Conservation (phyloP, 2,888 invertebrate species). For the Dasypogon diadema region DNA sequence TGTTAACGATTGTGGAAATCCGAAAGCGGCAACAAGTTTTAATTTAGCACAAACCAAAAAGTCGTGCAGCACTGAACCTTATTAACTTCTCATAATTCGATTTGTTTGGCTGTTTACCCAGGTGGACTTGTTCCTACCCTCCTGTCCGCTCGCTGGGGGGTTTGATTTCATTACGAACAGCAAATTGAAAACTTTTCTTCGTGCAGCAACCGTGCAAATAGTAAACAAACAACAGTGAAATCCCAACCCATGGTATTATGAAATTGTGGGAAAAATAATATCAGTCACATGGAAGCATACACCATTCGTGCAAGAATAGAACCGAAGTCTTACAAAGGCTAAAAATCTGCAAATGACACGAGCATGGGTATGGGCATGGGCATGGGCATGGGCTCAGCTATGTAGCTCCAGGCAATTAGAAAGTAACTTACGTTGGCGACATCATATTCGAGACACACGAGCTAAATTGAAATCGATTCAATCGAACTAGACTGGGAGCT, state of each 20-base stretch:
- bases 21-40: background rate
- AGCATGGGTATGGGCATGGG: background rate
- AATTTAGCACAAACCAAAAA: background rate
- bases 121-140: background rate
- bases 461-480: constrained; percentile 16
- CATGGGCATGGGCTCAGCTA: background rate
- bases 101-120: background rate
- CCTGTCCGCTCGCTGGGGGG: background rate
- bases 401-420: constrained; percentile 9
- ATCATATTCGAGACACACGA: constrained; percentile 1
- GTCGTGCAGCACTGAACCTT: background rate
- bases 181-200: background rate
- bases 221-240: constrained; percentile 19
- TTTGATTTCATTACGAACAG: background rate
- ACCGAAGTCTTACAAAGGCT: constrained; percentile 1
- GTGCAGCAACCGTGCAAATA: background rate
- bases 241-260: background rate
- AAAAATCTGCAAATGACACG: background rate
- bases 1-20: no score
- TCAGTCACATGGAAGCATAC: constrained; percentile 4
- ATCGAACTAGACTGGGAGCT: background rate
- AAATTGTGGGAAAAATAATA: constrained; percentile 16
- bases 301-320: background rate
- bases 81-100: constrained; percentile 1
- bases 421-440: constrained; percentile 12